Evolutionary conservation across 2,797 vertebrate species (phyloP).

Genomic region (Hafferia zeledoni): DNA sequence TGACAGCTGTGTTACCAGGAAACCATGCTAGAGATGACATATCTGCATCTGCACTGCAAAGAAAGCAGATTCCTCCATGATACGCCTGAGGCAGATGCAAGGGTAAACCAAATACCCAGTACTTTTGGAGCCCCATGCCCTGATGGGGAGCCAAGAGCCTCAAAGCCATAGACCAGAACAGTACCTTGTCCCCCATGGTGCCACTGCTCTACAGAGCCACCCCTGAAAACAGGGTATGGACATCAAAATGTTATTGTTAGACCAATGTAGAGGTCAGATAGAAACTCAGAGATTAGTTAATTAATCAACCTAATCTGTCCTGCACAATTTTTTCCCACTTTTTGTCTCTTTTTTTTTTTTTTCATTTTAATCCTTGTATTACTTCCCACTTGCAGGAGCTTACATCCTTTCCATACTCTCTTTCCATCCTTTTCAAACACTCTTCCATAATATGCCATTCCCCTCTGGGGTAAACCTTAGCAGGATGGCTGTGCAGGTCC

Average conservation of each 20-base stretch:
- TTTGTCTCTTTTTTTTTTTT: not conserved
- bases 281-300: not conserved
- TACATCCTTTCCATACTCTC: not conserved
- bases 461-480: not conserved
- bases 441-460: not conserved
- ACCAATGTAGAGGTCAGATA: not conserved
- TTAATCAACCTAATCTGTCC: not conserved
- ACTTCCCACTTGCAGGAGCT: not conserved
- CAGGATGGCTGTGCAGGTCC: not conserved
- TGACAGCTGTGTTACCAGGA: not conserved
- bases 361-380: not conserved
- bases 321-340: not conserved
- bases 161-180: not conserved
- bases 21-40: not conserved
- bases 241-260: not conserved
- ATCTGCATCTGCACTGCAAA: rapidly evolving
- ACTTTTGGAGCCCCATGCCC: not conserved
- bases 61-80: not conserved
- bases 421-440: not conserved
- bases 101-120: not conserved
- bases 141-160: rapidly evolving
- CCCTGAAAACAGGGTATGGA: not conserved
- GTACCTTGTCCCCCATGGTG: not conserved
- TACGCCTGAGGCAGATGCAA: not conserved
- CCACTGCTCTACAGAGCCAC: not conserved